These are phyloP conservation scores for Caenorhabditis tropicalis DNA, from an alignment of 1,140 invertebrate species.

Conservation along the genomic window DNA sequence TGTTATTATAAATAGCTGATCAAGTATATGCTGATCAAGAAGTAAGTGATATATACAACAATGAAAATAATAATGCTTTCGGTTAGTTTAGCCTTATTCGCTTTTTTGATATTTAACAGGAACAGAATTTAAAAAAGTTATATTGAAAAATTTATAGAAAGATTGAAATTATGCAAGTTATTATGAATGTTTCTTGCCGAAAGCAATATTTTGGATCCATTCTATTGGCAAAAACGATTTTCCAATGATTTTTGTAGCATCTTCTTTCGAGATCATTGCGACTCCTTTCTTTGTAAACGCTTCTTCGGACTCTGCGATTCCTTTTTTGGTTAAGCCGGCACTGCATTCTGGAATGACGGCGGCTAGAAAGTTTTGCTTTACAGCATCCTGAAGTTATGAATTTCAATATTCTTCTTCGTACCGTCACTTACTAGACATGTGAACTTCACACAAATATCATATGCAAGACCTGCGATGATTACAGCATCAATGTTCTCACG, in stretches of 20 bases:
- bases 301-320: background rate
- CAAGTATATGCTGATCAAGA: too few relatives aligned
- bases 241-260: background rate
- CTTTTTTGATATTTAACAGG: too few relatives aligned
- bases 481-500: constrained; percentile 86
- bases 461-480: constrained; percentile 91
- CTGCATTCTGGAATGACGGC: constrained; percentile 14
- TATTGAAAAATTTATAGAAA: constrained; percentile 3
- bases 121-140: too few relatives aligned
- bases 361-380: constrained; percentile 8
- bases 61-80: too few relatives aligned
- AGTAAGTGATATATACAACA: too few relatives aligned
- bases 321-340: background rate
- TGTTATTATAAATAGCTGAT: background rate
- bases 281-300: background rate
- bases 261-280: constrained; percentile 9
- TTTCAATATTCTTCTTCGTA: background rate
- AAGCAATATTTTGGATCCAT: background rate
- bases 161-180: background rate
- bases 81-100: too few relatives aligned
- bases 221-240: background rate
- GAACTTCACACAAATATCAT: constrained; percentile 86
- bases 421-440: constrained; percentile 59
- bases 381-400: constrained; percentile 3
- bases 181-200: background rate